Evolutionary conservation across 2,113 vertebrate species (phyloP).

Genomic region (Xiphorhynchus elegans): DNA sequence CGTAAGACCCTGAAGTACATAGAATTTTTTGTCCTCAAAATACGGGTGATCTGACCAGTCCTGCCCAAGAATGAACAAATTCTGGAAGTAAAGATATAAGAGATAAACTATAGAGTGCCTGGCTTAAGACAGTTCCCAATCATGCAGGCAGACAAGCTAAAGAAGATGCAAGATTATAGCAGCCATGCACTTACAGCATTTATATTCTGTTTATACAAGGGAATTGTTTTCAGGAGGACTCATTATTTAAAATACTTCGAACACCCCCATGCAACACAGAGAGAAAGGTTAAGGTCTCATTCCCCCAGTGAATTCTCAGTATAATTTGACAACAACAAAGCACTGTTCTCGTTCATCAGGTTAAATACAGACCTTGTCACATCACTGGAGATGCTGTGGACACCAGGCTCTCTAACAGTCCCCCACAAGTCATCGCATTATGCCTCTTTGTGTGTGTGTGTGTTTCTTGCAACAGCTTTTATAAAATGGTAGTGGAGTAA

Average conservation of each 20-base stretch:
- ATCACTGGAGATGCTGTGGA: neutral
- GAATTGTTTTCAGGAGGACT: slow-evolving; percentile 18
- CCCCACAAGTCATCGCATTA: neutral
- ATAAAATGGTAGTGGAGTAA: neutral
- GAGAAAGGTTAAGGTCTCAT: neutral
- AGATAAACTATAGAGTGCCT: neutral
- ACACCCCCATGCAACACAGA: neutral
- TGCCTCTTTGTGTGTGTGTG: neutral
- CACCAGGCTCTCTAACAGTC: neutral
- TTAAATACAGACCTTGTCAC: neutral
- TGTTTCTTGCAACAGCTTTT: neutral
- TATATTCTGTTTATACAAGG: neutral
- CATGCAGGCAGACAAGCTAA: neutral
- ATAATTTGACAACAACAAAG: neutral
- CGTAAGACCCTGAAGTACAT: accelerated
- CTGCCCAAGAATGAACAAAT: neutral
- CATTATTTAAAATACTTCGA: slow-evolving; percentile 15
- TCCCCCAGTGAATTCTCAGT: neutral
- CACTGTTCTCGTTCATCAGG: neutral
- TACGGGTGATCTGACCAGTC: neutral
- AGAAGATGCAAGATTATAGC: neutral
- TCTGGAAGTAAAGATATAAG: neutral
- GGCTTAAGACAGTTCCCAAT: neutral
- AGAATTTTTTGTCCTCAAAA: neutral
- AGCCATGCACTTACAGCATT: neutral